phyloP scores from a whole-genome alignment of 2,797 vertebrate species.

The Cuculus canorus region DNA sequence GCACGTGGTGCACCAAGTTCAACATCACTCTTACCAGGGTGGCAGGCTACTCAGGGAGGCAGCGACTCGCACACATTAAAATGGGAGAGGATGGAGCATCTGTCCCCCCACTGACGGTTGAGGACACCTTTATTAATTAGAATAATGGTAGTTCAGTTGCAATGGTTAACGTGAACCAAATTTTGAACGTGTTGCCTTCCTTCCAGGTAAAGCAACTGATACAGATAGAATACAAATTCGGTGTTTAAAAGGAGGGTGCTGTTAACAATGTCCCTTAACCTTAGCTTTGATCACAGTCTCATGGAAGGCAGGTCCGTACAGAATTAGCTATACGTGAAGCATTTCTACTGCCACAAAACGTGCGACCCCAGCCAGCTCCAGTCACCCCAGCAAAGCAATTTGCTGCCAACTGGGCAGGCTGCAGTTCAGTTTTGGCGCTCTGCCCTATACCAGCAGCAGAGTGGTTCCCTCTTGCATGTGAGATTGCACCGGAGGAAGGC shows the following conservation, averaged over 20 bases:
- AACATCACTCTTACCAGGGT: not conserved
- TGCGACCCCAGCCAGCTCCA: not conserved
- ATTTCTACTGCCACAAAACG: not conserved
- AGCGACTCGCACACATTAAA: not conserved
- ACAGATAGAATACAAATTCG: not conserved
- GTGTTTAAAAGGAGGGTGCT: not conserved
- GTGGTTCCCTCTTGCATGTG: fast-evolving
- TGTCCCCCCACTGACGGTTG: not conserved
- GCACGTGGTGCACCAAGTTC: not conserved
- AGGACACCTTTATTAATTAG: not conserved
- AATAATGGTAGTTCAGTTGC: not conserved
- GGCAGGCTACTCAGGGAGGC: not conserved
- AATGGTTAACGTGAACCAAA: not conserved
- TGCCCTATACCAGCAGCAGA: not conserved
- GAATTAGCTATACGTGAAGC: not conserved
- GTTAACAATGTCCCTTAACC: not conserved
- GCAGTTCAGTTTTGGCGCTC: fast-evolving
- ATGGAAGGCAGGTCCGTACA: not conserved
- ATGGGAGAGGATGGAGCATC: not conserved
- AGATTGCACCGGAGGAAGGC: not conserved
- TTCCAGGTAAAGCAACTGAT: not conserved
- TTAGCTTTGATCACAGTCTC: not conserved
- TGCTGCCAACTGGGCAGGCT: not conserved
- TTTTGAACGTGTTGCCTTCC: not conserved
- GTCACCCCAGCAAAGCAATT: not conserved